Percentiles rank a stretch among this genome's conserved stretches.
These are phyloP conservation scores for Nemurella pictetii DNA, from an alignment of 2,888 invertebrate genomes.

Conservation along the genomic window DNA sequence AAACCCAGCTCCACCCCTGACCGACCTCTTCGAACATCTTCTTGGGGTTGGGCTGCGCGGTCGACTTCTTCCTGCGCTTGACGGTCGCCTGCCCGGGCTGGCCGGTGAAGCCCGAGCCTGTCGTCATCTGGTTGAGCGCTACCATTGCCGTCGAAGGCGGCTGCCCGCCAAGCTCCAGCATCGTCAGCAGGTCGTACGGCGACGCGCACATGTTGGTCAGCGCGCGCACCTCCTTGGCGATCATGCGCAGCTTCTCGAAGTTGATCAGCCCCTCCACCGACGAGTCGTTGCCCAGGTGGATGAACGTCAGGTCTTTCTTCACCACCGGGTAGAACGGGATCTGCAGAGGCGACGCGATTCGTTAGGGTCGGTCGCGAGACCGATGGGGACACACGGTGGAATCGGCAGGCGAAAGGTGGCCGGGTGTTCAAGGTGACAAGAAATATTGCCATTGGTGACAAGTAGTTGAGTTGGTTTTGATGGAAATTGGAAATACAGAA, in stretches of 20 bases:
- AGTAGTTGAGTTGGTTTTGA: no score
- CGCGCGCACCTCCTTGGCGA: conserved; percentile 91
- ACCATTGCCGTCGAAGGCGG: conserved; percentile 88
- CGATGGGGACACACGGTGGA: no score
- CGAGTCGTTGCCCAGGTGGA: conserved; percentile 95
- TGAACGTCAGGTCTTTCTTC: conserved; percentile 95
- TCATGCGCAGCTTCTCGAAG: conserved; percentile 98
- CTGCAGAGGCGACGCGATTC: conserved; percentile 48
- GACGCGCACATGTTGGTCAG: conserved; percentile 93
- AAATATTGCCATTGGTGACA: no score
- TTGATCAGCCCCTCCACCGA: conserved; percentile 87
- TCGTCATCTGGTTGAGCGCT: conserved; percentile 82
- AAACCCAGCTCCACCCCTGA: not conserved
- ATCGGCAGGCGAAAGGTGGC: no score
- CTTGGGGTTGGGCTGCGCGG: conserved; percentile 91
- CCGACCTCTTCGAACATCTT: conserved; percentile 93
- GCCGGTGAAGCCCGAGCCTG: conserved; percentile 62
- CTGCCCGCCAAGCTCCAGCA: conserved; percentile 81
- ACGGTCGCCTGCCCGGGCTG: conserved; percentile 68
- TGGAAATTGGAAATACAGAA: no score
- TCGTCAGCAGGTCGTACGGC: conserved; percentile 82
- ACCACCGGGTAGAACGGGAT: conserved; percentile 91
- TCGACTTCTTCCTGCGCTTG: conserved; percentile 85
- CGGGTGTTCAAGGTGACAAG: no score
- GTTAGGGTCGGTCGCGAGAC: no score